Base-by-base conservation (phyloP, 2,888 invertebrate species). In the Pilophorus perplexus region DNA sequence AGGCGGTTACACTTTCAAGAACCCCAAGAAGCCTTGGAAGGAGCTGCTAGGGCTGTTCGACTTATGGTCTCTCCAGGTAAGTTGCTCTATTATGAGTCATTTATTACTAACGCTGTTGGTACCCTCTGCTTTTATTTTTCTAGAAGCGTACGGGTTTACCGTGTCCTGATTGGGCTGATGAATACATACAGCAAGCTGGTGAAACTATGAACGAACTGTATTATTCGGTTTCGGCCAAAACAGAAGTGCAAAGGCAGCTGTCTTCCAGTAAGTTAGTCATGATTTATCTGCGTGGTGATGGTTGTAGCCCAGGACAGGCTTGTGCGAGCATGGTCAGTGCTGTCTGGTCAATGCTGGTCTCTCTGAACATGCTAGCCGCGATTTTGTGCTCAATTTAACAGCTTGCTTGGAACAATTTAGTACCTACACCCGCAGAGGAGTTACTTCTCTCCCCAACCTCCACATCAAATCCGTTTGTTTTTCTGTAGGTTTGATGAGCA, bases 401-500 rank as follows among this genome's bases (percentile, higher is more conserved):
- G n/a, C n/a, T n/a, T n/a, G n/a, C n/a, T n/a, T n/a, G n/a, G n/a
- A n/a, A n/a, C n/a, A n/a, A n/a, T n/a, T n/a, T n/a, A n/a, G n/a
- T n/a, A n/a, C n/a, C n/a, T n/a, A n/a, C n/a, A n/a, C n/a, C n/a
- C n/a, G n/a, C n/a, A n/a, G n/a, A n/a, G n/a, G n/a, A n/a, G n/a
- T n/a, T n/a, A n/a, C n/a, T n/a, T n/a, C n/a, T n/a, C n/a, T n/a
- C n/a, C n/a, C n/a, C n/a, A n/a, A n/a, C n/a, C n/a, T n/a, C n/a
- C n/a, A n/a, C n/a, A n/a, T n/a, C n/a, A n/a, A n/a, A n/a, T n/a
- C n/a, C n/a, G n/a, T n/a, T n/a, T n/a, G n/a, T n/a, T n/a, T n/a
- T n/a, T n/a, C n/a, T n/a, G n/a, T n/a, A 62, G 62, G 46, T 62
- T n/a, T 46, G 12, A 18, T 62, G 8, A 20, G 20, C 3, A 33